Conservation (phyloP, 1,140 invertebrate genomes). For the Bombus ignitus region DNA sequence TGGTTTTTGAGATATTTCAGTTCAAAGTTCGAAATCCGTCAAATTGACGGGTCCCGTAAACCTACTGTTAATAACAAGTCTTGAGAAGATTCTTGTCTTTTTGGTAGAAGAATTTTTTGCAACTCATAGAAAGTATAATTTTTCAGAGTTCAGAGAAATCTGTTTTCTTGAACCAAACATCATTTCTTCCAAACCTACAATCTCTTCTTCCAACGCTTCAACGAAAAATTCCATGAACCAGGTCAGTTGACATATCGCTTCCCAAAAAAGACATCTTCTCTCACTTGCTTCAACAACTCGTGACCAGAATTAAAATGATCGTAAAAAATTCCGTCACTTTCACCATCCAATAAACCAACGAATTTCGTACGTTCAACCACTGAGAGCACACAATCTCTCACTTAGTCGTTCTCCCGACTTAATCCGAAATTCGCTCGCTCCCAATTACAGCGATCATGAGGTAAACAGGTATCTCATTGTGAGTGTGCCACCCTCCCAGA, state of each 20-base stretch:
- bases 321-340: slow-evolving; percentile 1
- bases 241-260: neutral
- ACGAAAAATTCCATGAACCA: neutral
- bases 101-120: too few species aligned
- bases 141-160: too few species aligned
- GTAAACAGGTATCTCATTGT: neutral
- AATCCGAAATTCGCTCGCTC: neutral
- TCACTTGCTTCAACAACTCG: neutral
- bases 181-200: too few species aligned
- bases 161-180: too few species aligned
- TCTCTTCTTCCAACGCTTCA: neutral
- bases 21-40: too few species aligned
- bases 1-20: too few species aligned
- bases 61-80: too few species aligned
- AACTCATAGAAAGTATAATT: too few species aligned
- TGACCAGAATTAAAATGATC: neutral
- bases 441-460: slow-evolving; percentile 16
- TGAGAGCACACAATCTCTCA: neutral
- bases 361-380: neutral
- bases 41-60: too few species aligned
- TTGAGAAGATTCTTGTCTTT: too few species aligned
- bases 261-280: neutral
- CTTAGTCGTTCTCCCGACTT: neutral
- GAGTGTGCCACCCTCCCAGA: neutral
- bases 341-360: neutral